Conservation (phyloP, 2,888 invertebrate genomes). For the Cerastis rubricosa region DNA sequence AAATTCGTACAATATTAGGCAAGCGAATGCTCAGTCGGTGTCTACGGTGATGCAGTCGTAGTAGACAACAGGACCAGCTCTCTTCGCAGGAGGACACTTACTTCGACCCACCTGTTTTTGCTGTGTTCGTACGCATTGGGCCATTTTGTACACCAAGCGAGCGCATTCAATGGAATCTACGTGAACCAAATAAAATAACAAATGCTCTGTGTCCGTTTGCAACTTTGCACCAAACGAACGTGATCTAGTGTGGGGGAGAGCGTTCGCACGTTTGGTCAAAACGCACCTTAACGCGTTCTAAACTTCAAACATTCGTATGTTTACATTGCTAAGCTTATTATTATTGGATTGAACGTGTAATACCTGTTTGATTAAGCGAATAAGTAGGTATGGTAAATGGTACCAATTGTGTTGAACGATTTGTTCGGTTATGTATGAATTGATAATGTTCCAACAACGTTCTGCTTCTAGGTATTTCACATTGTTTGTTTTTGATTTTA, state of each 20-base stretch:
- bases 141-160: background rate
- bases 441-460: constrained; percentile 3
- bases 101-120: background rate
- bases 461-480: background rate
- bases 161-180: background rate
- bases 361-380: constrained; percentile 47
- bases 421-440: constrained; percentile 9
- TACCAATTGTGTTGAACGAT: constrained; percentile 22
- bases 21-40: background rate
- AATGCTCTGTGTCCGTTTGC: background rate
- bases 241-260: background rate
- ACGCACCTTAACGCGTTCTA: constrained; percentile 40
- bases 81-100: background rate
- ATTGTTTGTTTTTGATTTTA: background rate
- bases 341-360: constrained; percentile 46
- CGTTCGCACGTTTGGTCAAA: background rate
- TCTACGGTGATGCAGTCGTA: background rate
- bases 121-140: background rate
- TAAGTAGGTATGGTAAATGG: constrained; percentile 32
- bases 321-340: constrained; percentile 54
- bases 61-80: background rate
- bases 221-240: background rate
- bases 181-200: background rate
- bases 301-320: constrained; percentile 55
- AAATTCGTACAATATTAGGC: background rate